Percentiles rank a stretch among this genome's conserved stretches.
Conservation (phyloP, 2,888 invertebrate species). For the Stramonita haemastoma region DNA sequence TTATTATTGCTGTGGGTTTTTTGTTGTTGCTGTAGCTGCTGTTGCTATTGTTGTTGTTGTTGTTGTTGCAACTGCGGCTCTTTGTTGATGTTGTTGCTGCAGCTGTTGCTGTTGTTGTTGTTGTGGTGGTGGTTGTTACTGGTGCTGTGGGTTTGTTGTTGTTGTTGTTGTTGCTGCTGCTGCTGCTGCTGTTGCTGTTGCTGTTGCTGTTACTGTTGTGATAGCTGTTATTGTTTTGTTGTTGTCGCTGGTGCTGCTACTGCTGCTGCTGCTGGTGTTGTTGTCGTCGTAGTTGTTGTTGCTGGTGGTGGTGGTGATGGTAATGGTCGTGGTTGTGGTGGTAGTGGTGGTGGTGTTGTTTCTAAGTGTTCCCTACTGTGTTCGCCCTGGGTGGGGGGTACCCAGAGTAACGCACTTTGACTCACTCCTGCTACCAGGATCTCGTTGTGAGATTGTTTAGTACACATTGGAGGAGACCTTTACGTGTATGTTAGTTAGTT, state of each 20-base stretch:
- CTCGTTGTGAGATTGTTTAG: too few relatives aligned
- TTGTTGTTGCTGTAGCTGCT: background rate
- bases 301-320: background rate
- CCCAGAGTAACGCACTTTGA: too few relatives aligned
- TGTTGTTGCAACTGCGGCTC: background rate
- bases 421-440: too few relatives aligned
- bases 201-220: background rate
- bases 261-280: background rate
- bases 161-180: background rate
- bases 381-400: too few relatives aligned
- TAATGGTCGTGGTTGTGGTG: background rate
- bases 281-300: background rate
- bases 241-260: background rate
- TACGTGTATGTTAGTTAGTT: too few relatives aligned
- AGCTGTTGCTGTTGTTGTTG: background rate
- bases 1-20: background rate
- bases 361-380: too few relatives aligned
- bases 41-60: background rate
- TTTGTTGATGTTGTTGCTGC: background rate
- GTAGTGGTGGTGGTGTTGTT: background rate
- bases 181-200: background rate
- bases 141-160: background rate
- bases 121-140: background rate
- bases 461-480: too few relatives aligned
- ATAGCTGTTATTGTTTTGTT: background rate